Evolutionary conservation across 2,113 vertebrate species (phyloP).

Genomic region (Melanerpes aurifrons): DNA sequence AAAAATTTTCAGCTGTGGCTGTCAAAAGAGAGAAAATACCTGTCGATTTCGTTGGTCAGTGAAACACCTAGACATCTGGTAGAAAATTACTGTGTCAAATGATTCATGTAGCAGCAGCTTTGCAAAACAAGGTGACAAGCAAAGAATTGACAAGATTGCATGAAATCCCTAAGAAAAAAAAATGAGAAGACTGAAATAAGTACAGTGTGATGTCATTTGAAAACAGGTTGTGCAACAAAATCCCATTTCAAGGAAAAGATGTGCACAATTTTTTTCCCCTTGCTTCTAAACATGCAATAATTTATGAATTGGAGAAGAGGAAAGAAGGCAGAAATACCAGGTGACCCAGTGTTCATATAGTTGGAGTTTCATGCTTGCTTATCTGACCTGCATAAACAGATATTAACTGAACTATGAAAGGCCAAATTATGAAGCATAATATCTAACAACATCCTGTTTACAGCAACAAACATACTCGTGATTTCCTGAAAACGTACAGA

Average conservation of each 20-base stretch:
- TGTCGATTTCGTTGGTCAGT: constrained; percentile 74
- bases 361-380: not conserved
- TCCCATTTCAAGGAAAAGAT: not conserved
- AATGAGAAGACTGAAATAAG: not conserved
- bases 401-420: not conserved
- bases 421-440: not conserved
- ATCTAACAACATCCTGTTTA: not conserved
- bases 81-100: constrained; percentile 89
- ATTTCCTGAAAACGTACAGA: constrained; percentile 14
- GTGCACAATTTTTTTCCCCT: not conserved
- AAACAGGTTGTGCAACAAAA: not conserved
- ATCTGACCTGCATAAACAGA: not conserved
- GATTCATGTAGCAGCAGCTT: constrained; percentile 84
- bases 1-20: not conserved
- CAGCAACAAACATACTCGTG: not conserved
- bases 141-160: constrained; percentile 83
- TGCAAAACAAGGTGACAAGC: constrained; percentile 82
- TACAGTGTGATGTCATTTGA: not conserved
- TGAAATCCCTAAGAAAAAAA: constrained; percentile 83
- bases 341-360: not conserved
- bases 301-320: not conserved
- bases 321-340: not conserved
- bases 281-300: not conserved
- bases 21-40: constrained; percentile 66
- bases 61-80: constrained; percentile 81